A percentile compares a stretch with the other conserved stretches of the same genome.
Evolutionary conservation across 2,888 invertebrate species (phyloP).

Genomic region (Pristionchus entomophagus): DNA sequence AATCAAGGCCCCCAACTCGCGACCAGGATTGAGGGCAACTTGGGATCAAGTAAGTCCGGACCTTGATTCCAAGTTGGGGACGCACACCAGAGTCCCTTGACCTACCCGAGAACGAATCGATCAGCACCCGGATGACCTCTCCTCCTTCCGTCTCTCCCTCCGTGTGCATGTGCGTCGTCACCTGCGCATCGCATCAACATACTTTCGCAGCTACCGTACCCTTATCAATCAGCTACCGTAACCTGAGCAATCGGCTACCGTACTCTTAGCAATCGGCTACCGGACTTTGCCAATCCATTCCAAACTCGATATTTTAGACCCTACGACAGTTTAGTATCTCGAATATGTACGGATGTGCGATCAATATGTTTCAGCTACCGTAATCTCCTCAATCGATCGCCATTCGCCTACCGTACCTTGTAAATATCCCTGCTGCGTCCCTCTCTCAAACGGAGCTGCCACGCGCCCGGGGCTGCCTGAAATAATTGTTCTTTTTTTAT

Average conservation of each 20-base stretch:
- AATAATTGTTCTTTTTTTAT: not conserved
- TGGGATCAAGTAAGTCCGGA: too few species aligned
- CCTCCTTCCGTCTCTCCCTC: conserved; percentile 59
- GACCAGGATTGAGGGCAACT: too few species aligned
- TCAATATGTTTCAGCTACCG: not conserved
- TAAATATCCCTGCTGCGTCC: conserved; percentile 96
- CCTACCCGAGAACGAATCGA: conserved; percentile 69
- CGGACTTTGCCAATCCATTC: not conserved
- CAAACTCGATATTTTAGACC: too few species aligned
- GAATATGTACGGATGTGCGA: too few species aligned
- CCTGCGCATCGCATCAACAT: not conserved
- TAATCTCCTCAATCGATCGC: not conserved
- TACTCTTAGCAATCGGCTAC: not conserved
- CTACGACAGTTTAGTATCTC: too few species aligned
- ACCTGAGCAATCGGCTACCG: too few species aligned
- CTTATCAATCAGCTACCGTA: not conserved
- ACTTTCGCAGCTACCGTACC: not conserved
- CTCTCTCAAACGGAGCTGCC: conserved; percentile 90
- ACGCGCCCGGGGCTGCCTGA: conserved; percentile 93
- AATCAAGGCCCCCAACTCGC: too few species aligned
- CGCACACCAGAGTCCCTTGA: too few species aligned
- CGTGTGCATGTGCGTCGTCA: conserved; percentile 64
- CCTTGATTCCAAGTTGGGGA: too few species aligned
- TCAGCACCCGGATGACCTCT: conserved; percentile 55
- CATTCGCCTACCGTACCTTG: too few species aligned